Percentiles rank a stretch among this genome's conserved stretches.
phyloP scores from a whole-genome alignment of 2,113 vertebrate genomes.

The Gadus macrocephalus region DNA sequence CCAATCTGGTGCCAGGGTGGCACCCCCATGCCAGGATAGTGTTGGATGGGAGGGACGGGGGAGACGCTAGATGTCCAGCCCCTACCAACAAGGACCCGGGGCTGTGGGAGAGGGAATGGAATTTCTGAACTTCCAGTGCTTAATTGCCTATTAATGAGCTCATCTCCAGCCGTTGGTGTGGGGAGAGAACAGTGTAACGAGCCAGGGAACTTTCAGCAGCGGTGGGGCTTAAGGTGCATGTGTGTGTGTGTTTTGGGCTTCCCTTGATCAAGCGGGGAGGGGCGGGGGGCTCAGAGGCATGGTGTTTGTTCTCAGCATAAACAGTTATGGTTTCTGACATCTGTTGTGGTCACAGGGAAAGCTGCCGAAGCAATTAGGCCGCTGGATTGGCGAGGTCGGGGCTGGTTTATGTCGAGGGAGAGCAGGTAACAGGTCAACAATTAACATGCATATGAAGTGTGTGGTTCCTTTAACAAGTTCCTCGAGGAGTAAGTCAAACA shows the following conservation, averaged over 20 bases:
- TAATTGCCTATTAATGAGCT: constrained; percentile 35
- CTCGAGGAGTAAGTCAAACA: no score
- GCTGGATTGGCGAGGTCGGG: not conserved
- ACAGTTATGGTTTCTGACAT: constrained; percentile 8
- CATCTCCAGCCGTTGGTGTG: not conserved
- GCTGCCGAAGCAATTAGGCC: not conserved
- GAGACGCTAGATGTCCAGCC: no score
- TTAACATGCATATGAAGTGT: no score
- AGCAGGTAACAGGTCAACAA: no score
- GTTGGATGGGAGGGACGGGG: not conserved
- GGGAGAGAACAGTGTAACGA: not conserved
- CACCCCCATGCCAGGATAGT: not conserved
- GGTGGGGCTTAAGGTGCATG: not conserved
- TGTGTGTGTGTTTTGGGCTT: not conserved
- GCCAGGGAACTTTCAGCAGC: not conserved
- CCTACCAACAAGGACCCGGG: no score
- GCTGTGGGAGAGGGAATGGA: not conserved
- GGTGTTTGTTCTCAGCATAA: not conserved
- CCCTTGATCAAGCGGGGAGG: not conserved
- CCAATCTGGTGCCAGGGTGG: not conserved
- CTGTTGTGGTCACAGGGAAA: not conserved
- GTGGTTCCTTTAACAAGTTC: no score
- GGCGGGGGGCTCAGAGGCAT: not conserved
- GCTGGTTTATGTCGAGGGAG: not conserved
- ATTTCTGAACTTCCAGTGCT: constrained; percentile 7